phyloP scores from a whole-genome alignment of 1,140 invertebrate genomes.

The Bombus impatiens region DNA sequence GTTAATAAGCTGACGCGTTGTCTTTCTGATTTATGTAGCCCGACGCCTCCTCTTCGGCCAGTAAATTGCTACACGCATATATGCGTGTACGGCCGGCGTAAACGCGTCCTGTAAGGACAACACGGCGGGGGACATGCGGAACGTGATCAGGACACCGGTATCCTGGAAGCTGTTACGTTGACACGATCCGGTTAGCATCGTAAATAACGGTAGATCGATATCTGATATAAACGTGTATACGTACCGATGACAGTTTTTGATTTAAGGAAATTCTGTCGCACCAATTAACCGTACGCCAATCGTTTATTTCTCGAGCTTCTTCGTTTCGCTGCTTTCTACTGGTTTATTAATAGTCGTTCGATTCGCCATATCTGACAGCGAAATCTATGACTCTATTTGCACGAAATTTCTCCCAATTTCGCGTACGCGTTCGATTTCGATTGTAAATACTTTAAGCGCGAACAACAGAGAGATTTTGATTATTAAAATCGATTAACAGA shows the following conservation, averaged over 20 bases:
- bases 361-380: not conserved
- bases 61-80: conserved; percentile 67
- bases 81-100: conserved; percentile 49
- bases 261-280: conserved; percentile 40
- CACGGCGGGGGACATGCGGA: conserved; percentile 47
- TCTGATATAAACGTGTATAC: conserved; percentile 28
- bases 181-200: conserved; percentile 44
- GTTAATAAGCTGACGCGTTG: conserved; percentile 72
- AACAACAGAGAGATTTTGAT: not conserved
- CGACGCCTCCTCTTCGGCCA: conserved; percentile 66
- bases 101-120: conserved; percentile 57
- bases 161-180: conserved; percentile 57
- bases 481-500: not conserved
- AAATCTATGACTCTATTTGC: not conserved
- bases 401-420: not conserved
- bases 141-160: conserved; percentile 46
- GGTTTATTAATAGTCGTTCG: conserved; percentile 19
- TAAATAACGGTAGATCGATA: conserved; percentile 56
- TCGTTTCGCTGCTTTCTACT: not conserved
- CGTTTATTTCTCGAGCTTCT: conserved; percentile 13
- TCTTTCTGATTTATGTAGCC: conserved; percentile 72
- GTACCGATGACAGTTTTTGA: conserved; percentile 34
- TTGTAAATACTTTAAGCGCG: not conserved
- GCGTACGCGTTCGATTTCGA: too few relatives aligned
- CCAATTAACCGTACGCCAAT: conserved; percentile 24